phyloP scores from a whole-genome alignment of 2,888 invertebrate genomes.

The Dromius quadrimaculatus region DNA sequence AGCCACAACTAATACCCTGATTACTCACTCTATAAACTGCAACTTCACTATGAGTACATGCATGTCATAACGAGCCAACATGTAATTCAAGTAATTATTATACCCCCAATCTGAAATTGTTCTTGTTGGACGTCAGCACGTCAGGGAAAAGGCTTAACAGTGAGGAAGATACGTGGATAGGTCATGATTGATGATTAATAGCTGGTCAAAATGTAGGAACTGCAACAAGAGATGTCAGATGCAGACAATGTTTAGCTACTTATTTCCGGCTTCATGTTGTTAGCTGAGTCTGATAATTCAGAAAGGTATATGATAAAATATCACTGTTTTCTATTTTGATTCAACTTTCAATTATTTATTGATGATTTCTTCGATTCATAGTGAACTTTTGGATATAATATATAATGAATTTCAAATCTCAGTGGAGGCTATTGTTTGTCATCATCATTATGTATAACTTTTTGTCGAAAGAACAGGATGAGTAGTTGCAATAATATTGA shows the following conservation, averaged over 20 bases:
- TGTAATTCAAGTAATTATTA: too few species aligned
- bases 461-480: too few species aligned
- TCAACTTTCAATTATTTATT: not conserved
- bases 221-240: not conserved
- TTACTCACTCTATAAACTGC: not conserved
- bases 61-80: not conserved
- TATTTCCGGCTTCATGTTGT: too few species aligned
- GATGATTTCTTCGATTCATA: not conserved
- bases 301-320: not conserved
- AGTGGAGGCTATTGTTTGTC: too few species aligned
- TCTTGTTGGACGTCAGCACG: not conserved
- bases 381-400: not conserved
- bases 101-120: constrained; percentile 12
- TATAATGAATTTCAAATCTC: too few species aligned
- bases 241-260: too few species aligned
- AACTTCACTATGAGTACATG: not conserved
- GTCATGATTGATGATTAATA: constrained; percentile 28
- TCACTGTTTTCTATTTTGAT: not conserved
- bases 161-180: constrained; percentile 4
- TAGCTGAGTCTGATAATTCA: not conserved
- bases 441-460: too few species aligned
- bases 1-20: constrained; percentile 14
- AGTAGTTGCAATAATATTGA: too few species aligned
- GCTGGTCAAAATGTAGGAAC: constrained; percentile 18
- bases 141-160: not conserved